phyloP scores from a whole-genome alignment of 2,888 invertebrate species.

The Epistrophella euchroma region DNA sequence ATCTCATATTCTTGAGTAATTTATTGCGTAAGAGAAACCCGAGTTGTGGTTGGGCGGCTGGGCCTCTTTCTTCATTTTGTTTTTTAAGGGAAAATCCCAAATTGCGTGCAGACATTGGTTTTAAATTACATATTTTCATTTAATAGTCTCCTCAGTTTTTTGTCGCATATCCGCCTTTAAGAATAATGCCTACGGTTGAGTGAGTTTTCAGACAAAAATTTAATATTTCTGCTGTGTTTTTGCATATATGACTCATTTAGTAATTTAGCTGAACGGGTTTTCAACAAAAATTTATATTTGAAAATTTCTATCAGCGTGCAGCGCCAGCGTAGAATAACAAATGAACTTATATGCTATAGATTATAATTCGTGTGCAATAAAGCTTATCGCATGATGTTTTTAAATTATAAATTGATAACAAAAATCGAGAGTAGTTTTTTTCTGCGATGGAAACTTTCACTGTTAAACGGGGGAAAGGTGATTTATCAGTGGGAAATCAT shows the following conservation, averaged over 20 bases:
- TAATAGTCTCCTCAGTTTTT: neutral
- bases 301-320: neutral
- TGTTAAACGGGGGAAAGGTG: neutral
- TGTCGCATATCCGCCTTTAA: constrained; percentile 54
- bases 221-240: constrained; percentile 30
- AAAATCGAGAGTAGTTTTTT: neutral
- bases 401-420: constrained; percentile 16
- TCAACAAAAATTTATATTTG: neutral
- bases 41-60: neutral
- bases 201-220: constrained; percentile 51
- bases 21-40: constrained; percentile 32
- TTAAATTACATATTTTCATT: neutral
- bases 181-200: constrained; percentile 14
- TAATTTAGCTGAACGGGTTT: neutral
- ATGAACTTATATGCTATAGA: neutral
- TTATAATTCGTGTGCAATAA: neutral
- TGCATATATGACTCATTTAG: constrained; percentile 11
- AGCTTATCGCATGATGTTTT: constrained; percentile 6
- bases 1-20: constrained; percentile 51
- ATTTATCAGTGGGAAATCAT: constrained; percentile 21
- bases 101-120: constrained; percentile 51
- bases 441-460: neutral
- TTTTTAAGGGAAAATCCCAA: constrained; percentile 47
- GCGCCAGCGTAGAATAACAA: constrained; percentile 6
- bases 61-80: too few species aligned